phyloP scores from a whole-genome alignment of 2,113 vertebrate species.

The Bufo gargarizans region DNA sequence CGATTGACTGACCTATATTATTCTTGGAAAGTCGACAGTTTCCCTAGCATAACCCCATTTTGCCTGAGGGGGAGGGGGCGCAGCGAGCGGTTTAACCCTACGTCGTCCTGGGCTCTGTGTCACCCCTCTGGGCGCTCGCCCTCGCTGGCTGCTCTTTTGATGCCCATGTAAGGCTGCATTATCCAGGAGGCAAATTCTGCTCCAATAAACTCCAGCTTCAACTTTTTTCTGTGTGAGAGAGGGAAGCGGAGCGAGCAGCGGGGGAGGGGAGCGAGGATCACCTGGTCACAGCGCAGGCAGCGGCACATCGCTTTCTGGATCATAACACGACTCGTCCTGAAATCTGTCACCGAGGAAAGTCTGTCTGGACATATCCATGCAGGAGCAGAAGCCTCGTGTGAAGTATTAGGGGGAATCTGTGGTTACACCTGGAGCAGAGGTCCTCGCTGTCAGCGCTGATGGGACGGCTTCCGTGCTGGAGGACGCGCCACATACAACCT shows the following conservation, averaged over 20 bases:
- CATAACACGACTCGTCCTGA: not conserved
- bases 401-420: not conserved
- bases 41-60: slow-evolving; percentile 5
- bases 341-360: no score
- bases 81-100: not conserved
- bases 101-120: not conserved
- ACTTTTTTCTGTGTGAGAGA: not conserved
- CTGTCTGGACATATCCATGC: not conserved
- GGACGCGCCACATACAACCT: no score
- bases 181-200: slow-evolving; percentile 18
- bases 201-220: slow-evolving; percentile 38
- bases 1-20: not conserved
- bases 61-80: not conserved
- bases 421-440: no score
- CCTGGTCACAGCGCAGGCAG: slow-evolving; percentile 11
- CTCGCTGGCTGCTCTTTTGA: slow-evolving; percentile 21
- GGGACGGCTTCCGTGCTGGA: no score
- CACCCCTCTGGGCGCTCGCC: slow-evolving; percentile 1
- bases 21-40: not conserved
- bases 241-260: not conserved
- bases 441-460: no score
- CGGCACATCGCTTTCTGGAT: not conserved
- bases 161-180: slow-evolving; percentile 50
- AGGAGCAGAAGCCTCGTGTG: not conserved
- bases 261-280: not conserved